phyloP scores from a whole-genome alignment of 1,140 invertebrate genomes.

The Eurosta solidaginis region DNA sequence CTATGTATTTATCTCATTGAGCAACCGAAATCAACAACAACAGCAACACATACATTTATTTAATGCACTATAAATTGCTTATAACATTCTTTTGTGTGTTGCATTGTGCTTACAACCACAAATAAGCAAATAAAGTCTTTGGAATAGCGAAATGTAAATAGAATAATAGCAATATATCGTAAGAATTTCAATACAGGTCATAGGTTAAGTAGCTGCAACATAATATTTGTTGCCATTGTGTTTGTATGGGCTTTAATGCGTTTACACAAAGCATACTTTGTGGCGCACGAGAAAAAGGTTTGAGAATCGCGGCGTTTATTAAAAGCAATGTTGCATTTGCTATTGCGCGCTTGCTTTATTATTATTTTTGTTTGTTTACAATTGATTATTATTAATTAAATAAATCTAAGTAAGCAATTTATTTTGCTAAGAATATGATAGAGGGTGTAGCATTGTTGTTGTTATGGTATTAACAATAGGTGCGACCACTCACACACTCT shows the following conservation, averaged over 20 bases:
- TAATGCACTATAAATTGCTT: neutral
- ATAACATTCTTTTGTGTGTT: neutral
- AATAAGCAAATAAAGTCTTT: too few relatives aligned
- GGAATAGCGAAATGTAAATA: neutral
- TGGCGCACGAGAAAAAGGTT: neutral
- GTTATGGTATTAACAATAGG: too few relatives aligned
- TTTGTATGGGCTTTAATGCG: neutral
- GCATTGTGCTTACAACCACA: neutral
- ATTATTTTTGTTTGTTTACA: neutral
- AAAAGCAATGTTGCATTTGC: neutral
- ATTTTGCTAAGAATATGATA: too few relatives aligned
- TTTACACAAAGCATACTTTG: neutral
- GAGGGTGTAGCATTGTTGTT: too few relatives aligned
- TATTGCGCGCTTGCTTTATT: neutral
- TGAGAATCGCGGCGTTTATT: neutral
- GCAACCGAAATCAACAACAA: neutral
- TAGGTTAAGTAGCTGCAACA: neutral
- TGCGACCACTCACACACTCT: too few relatives aligned
- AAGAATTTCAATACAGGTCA: neutral
- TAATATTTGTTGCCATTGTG: neutral
- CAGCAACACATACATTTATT: neutral
- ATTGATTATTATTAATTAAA: too few relatives aligned
- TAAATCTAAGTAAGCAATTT: too few relatives aligned
- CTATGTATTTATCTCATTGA: slow-evolving; percentile 11
- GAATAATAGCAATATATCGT: neutral